A percentile compares a stretch with the other conserved stretches of the same genome.
Evolutionary conservation across 2,888 invertebrate genomes (phyloP).

Genomic region (Dilophus febrilis): DNA sequence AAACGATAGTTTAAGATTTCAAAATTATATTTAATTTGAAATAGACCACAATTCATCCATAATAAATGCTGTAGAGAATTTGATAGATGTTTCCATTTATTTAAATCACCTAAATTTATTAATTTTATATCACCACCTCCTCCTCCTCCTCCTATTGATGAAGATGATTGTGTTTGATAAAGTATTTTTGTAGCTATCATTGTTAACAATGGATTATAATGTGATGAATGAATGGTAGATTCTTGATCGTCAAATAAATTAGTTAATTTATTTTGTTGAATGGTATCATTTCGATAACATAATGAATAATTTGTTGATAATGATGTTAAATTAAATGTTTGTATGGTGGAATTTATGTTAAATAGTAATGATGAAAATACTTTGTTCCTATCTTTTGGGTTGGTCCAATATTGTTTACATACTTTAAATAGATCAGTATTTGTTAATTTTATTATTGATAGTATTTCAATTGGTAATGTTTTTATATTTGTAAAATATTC

Average conservation of each 20-base stretch:
- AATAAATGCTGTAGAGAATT: conserved; percentile 31
- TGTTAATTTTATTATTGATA: not conserved
- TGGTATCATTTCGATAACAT: not conserved
- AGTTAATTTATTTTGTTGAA: too few species aligned
- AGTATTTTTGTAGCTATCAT: not conserved
- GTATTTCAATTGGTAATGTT: conserved; percentile 3
- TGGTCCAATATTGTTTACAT: conserved; percentile 4
- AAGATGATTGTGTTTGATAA: not conserved
- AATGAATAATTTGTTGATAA: not conserved
- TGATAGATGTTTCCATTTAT: conserved; percentile 19
- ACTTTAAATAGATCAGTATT: not conserved
- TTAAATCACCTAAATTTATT: conserved; percentile 21
- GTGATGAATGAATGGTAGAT: not conserved
- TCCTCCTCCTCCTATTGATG: not conserved
- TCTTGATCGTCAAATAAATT: not conserved
- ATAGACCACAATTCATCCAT: conserved; percentile 38
- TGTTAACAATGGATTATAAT: not conserved
- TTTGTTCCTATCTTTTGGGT: not conserved
- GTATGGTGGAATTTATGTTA: not conserved
- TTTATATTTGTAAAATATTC: conserved; percentile 6
- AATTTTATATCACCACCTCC: conserved; percentile 17
- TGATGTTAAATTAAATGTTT: conserved; percentile 1
- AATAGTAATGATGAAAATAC: conserved; percentile 6
- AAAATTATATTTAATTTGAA: conserved; percentile 19
- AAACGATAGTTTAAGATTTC: conserved; percentile 8